These are phyloP conservation scores for Cyanoliseus patagonus DNA, from an alignment of 2,113 vertebrate genomes.

Conservation along the genomic window DNA sequence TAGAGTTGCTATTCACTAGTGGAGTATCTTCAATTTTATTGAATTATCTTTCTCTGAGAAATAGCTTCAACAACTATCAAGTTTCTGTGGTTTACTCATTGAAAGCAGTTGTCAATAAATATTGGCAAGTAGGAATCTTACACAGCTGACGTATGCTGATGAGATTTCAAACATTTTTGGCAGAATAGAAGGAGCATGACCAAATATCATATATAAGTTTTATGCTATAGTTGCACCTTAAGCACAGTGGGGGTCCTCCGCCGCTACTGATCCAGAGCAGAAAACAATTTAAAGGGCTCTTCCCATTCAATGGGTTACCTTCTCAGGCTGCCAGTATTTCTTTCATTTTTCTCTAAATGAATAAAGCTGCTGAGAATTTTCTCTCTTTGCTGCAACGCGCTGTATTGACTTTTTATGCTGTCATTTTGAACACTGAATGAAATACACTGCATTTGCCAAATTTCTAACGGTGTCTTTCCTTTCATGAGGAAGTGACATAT, in stretches of 20 bases:
- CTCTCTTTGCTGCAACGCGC: not conserved
- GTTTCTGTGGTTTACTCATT: not conserved
- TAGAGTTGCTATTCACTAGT: not conserved
- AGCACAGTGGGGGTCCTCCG: not conserved
- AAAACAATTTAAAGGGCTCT: not conserved
- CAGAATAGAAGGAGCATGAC: not conserved
- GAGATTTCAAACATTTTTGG: not conserved
- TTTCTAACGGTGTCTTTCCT: conserved; percentile 35
- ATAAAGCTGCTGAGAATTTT: not conserved
- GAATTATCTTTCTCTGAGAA: not conserved
- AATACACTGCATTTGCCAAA: conserved; percentile 3
- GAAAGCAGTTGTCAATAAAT: not conserved
- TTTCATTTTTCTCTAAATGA: conserved; percentile 7
- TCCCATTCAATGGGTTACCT: not conserved
- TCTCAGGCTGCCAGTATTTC: not conserved
- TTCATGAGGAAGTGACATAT: not conserved
- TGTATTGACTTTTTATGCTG: not conserved
- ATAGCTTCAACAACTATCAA: not conserved
- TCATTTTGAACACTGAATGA: conserved; percentile 12
- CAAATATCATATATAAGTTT: not conserved
- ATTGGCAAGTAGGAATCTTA: not conserved
- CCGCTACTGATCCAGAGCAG: not conserved
- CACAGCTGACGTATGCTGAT: not conserved
- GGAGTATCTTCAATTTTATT: not conserved
- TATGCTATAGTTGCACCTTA: not conserved